Base-by-base conservation (phyloP, 1,140 invertebrate genomes). In the Drosophila nigromelanica region DNA sequence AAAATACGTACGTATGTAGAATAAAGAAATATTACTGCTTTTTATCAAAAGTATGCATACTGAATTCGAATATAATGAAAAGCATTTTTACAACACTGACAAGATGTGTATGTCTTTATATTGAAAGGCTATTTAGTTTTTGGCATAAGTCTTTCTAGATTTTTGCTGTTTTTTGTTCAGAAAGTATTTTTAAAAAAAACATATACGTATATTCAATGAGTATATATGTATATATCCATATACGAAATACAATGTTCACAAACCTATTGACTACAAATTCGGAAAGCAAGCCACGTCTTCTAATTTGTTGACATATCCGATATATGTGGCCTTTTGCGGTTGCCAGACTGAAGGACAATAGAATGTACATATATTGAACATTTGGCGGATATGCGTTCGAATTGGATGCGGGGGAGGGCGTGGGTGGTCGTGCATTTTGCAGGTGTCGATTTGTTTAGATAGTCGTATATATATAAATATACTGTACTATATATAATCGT, bases 361-460 rank as follows among this genome's bases (percentile, higher is more conserved):
- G 33, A 30, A 35, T 33, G 27, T 15, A 69, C 62, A 69, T 56
- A 69, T 69, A 69, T 56, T 66, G 52, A 71, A 64, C 68, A 56
- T 56, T 64, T 50, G 35, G 50, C 21, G 37, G 35, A 54, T 12
- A 5, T 42, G 39, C 5, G 5, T 52, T 24, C 24, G n/a, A n/a
- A 48, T 56, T 35, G 50, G 12, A 35, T 48, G 8, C 4, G 4
- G 27, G 27, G 27, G 27, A 3, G 27, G 39, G 18, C 48, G 63
- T 21, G 50, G 33, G n/a, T 55, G 35, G n/a, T 33, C 12, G 24
- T 40, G 37, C 47, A 21, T 50, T 50, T 52, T 64, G 63, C 62
- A 73, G 70, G 70, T 68, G 63, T 66, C 61, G 45, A 59, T 72
- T 64, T 54, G 43, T 67, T 33, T 40, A 51, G 51, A 21, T 37